Evolutionary conservation across 2,113 vertebrate genomes (phyloP).

Genomic region (Carlito syrichta): DNA sequence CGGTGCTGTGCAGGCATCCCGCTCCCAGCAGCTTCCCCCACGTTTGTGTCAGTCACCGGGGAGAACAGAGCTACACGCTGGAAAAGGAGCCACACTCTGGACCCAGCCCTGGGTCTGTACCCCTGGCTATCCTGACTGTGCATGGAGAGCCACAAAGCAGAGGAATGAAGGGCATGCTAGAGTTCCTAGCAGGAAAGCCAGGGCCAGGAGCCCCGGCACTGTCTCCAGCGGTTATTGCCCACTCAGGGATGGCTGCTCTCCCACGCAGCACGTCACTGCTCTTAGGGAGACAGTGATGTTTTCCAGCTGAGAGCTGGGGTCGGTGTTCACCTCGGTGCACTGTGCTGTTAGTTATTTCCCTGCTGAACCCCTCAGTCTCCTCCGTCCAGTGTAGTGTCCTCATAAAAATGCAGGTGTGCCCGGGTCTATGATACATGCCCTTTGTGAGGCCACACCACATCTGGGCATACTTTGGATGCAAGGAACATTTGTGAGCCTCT

Average conservation of each 20-base stretch:
- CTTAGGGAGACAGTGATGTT: accelerated
- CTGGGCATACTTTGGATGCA: not conserved
- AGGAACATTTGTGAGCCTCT: not conserved
- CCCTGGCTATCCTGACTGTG: not conserved
- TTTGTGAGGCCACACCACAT: not conserved
- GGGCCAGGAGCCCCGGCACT: not conserved
- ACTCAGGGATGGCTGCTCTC: too few species aligned
- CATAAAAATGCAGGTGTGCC: not conserved
- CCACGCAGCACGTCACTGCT: too few species aligned
- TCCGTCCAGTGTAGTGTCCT: not conserved
- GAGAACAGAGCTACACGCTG: accelerated
- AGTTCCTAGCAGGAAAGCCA: not conserved
- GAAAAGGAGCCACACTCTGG: accelerated
- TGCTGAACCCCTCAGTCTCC: too few species aligned
- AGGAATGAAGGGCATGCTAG: not conserved
- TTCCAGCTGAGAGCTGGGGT: not conserved
- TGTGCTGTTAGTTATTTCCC: too few species aligned
- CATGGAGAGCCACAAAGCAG: not conserved
- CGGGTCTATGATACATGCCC: not conserved
- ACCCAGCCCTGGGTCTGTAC: not conserved
- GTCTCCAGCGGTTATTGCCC: accelerated
- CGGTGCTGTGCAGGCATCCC: too few species aligned
- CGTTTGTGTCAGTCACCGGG: accelerated
- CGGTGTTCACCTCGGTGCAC: not conserved
- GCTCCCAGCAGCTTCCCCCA: not conserved